Percentiles rank a stretch among this genome's conserved stretches.
phyloP scores from a whole-genome alignment of 2,888 invertebrate genomes.

The Trichogramma dendrolimi region DNA sequence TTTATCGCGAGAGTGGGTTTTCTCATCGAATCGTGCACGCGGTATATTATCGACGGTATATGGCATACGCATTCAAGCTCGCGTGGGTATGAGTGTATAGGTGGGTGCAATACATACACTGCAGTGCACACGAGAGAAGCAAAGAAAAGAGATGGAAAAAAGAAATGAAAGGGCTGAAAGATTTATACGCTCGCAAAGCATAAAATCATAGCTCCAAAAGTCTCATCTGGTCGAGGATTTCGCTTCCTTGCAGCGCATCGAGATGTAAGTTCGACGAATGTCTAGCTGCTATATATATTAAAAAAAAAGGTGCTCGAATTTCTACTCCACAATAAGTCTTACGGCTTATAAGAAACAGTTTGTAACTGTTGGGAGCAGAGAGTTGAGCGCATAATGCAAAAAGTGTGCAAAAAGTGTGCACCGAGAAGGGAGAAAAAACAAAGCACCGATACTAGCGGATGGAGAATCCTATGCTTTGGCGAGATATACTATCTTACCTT shows the following conservation, averaged over 20 bases:
- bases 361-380: slow-evolving; percentile 4
- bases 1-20: background rate
- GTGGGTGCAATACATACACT: too few species aligned
- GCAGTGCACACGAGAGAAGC: too few species aligned
- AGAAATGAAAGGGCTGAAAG: background rate
- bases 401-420: too few species aligned
- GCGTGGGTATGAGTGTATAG: too few species aligned
- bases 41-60: background rate
- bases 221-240: slow-evolving; percentile 1
- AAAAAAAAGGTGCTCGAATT: too few species aligned
- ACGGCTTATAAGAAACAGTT: slow-evolving; percentile 6
- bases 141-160: too few species aligned
- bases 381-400: background rate
- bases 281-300: too few species aligned
- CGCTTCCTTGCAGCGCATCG: background rate
- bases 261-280: slow-evolving; percentile 1
- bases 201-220: slow-evolving; percentile 5
- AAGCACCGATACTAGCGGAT: too few species aligned
- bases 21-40: background rate
- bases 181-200: slow-evolving; percentile 12
- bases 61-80: too few species aligned
- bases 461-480: too few species aligned
- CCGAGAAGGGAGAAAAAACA: too few species aligned
- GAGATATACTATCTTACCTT: too few species aligned
- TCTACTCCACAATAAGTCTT: background rate